Conservation (phyloP, 2,797 vertebrate genomes). For the Nasua narica region DNA sequence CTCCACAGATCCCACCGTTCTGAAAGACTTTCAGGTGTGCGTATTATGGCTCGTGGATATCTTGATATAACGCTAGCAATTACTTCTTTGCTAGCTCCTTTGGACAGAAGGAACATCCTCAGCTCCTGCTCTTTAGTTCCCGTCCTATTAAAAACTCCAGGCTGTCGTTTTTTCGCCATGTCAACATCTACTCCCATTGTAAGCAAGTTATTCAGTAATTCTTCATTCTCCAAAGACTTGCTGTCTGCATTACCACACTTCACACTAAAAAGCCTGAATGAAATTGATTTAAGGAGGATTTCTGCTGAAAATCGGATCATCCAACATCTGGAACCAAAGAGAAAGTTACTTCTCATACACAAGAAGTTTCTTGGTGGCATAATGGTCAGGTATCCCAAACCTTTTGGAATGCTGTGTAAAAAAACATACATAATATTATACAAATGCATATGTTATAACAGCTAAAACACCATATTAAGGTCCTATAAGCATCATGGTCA, state of each 20-base stretch:
- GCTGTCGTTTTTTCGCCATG: constrained; percentile 82
- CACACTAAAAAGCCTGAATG: constrained; percentile 53
- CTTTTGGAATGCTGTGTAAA: constrained; percentile 32
- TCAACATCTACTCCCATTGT: constrained; percentile 85
- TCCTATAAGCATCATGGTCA: not conserved
- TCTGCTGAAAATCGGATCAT: constrained; percentile 38
- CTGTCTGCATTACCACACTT: not conserved
- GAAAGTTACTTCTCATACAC: not conserved
- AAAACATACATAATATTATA: constrained; percentile 41
- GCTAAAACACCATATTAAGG: not conserved
- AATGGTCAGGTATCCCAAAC: not conserved
- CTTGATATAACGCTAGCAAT: constrained; percentile 88
- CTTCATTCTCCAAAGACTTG: constrained; percentile 78
- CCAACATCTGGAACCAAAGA: constrained; percentile 50
- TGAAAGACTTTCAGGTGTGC: constrained; percentile 84
- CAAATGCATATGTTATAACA: not conserved
- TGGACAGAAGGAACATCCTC: constrained; percentile 82
- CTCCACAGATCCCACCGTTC: constrained; percentile 89
- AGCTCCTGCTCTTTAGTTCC: constrained; percentile 85
- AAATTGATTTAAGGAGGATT: constrained; percentile 1
- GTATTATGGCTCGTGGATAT: constrained; percentile 86
- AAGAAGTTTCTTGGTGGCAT: constrained; percentile 33
- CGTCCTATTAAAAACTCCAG: constrained; percentile 82
- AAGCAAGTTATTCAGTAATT: constrained; percentile 83
- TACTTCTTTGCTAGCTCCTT: constrained; percentile 82